Percentiles rank a stretch among this genome's conserved stretches.
Evolutionary conservation across 2,888 invertebrate genomes (phyloP).

Genomic region (Apodemia mormo): DNA sequence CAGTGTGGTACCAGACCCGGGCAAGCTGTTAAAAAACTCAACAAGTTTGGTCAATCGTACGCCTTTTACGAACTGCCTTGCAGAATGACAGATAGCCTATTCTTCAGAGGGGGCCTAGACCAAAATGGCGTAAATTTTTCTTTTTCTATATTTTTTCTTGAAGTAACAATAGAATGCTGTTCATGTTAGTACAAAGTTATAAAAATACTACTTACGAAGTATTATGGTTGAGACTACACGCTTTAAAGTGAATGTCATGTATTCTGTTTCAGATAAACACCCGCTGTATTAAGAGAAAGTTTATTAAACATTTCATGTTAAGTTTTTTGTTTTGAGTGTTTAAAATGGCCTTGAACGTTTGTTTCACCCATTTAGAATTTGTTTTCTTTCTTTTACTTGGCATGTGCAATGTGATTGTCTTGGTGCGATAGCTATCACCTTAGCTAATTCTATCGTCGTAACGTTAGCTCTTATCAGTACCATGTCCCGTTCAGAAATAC

Average conservation of each 20-base stretch:
- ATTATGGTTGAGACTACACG: not conserved
- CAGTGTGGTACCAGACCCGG: no score
- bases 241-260: conserved; percentile 2
- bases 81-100: no score
- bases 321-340: conserved; percentile 4
- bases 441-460: not conserved
- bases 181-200: not conserved
- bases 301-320: conserved; percentile 14
- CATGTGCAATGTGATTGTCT: not conserved
- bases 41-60: no score
- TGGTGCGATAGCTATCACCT: not conserved
- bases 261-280: conserved; percentile 5
- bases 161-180: no score
- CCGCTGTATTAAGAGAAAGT: not conserved
- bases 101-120: no score
- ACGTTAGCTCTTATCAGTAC: no score
- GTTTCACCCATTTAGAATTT: not conserved
- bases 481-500: no score
- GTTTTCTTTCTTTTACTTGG: not conserved
- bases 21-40: no score
- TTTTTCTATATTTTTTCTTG: no score
- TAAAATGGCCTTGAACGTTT: not conserved
- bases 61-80: no score
- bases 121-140: no score
- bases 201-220: not conserved